phyloP scores from a whole-genome alignment of 2,797 vertebrate species.

The Crax fasciolata region DNA sequence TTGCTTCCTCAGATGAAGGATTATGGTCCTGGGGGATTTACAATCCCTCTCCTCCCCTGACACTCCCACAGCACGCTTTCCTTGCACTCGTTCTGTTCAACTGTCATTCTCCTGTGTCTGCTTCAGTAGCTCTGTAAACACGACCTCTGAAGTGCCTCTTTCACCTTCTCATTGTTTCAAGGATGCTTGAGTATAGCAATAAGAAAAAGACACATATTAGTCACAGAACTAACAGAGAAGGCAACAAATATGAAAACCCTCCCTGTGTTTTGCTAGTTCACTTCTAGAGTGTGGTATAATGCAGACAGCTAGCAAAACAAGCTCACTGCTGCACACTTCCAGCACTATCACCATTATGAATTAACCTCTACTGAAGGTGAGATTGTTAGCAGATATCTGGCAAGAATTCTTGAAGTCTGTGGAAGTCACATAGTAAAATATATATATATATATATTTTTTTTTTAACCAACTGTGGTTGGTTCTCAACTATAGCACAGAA shows the following conservation, averaged over 20 bases:
- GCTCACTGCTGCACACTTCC: neutral
- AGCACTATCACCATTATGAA: neutral
- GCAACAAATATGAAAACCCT: neutral
- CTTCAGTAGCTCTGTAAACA: neutral
- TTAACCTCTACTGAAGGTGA: neutral
- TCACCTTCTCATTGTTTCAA: neutral
- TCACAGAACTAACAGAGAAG: neutral
- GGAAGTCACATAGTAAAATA: neutral
- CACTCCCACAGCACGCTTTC: neutral
- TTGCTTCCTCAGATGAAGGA: neutral
- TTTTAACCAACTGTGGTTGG: neutral
- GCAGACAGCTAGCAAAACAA: neutral
- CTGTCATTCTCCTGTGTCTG: neutral
- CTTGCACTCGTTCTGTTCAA: neutral
- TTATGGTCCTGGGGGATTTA: neutral
- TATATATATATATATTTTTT: neutral
- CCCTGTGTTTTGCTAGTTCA: neutral
- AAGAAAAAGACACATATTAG: neutral
- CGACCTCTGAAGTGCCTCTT: neutral
- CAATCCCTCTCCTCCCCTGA: neutral
- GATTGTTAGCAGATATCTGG: neutral
- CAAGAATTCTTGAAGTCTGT: neutral
- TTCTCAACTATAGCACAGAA: neutral
- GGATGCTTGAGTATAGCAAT: neutral
- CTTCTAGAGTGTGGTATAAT: neutral